Evolutionary conservation across 2,113 vertebrate genomes (phyloP).

Genomic region (Percina caprodes): DNA sequence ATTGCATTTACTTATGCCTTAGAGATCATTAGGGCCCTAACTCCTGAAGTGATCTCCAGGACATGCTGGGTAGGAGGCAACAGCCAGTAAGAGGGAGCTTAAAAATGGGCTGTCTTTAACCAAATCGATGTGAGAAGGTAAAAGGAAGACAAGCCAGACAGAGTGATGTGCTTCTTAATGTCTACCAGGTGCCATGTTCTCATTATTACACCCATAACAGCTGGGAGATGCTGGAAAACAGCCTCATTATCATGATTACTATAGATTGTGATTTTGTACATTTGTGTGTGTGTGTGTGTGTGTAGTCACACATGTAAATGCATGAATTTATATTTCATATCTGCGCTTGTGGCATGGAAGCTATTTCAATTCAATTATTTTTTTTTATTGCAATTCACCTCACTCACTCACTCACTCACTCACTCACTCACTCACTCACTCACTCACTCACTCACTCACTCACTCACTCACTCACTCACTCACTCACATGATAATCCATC

Average conservation of each 20-base stretch:
- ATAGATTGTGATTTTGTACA: slow-evolving; percentile 30
- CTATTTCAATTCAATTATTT: slow-evolving; percentile 41
- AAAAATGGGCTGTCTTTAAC: slow-evolving; percentile 26
- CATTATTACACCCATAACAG: slow-evolving; percentile 71
- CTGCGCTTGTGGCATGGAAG: slow-evolving; percentile 11
- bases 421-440: not conserved
- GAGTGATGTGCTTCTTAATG: slow-evolving; percentile 72
- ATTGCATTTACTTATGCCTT: not conserved
- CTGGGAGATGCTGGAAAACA: slow-evolving; percentile 68
- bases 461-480: too few species aligned
- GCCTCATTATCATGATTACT: slow-evolving; percentile 61
- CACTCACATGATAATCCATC: too few species aligned
- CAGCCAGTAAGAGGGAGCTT: slow-evolving; percentile 17
- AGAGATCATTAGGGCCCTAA: slow-evolving; percentile 9
- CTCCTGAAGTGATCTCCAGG: slow-evolving; percentile 6
- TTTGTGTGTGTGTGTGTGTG: slow-evolving; percentile 17
- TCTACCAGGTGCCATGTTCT: slow-evolving; percentile 72
- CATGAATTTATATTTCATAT: not conserved
- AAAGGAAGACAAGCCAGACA: slow-evolving; percentile 60
- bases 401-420: not conserved
- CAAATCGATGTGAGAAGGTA: slow-evolving; percentile 53
- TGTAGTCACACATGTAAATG: not conserved
- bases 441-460: too few species aligned
- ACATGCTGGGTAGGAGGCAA: not conserved
- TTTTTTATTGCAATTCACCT: not conserved